Percentiles rank a stretch among this genome's conserved stretches.
These are phyloP conservation scores for Labia minor DNA, from an alignment of 2,888 invertebrate genomes.

Conservation along the genomic window DNA sequence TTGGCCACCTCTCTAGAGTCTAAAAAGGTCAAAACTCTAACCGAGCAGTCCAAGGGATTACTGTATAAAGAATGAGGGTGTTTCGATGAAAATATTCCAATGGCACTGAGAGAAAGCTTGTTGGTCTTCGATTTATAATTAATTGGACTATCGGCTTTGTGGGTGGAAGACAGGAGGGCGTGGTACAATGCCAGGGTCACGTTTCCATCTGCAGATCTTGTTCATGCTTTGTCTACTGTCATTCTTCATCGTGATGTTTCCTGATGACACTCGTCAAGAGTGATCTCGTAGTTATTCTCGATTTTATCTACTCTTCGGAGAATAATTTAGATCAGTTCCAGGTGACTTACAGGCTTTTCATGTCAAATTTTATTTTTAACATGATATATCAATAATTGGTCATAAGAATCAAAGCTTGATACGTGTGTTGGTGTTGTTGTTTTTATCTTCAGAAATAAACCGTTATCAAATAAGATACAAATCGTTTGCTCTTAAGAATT, in stretches of 20 bases:
- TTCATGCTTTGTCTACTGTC: not conserved
- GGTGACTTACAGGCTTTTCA: not conserved
- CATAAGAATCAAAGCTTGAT: not conserved
- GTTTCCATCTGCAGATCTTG: not conserved
- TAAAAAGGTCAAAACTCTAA: too few species aligned
- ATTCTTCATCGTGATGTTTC: not conserved
- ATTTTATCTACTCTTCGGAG: not conserved
- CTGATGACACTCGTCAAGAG: not conserved
- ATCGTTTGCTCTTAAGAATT: too few species aligned
- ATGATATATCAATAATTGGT: not conserved
- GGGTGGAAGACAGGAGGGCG: not conserved
- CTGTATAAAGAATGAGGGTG: too few species aligned
- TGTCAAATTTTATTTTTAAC: not conserved
- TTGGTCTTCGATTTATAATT: not conserved
- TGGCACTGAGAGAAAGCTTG: too few species aligned
- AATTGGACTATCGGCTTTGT: not conserved
- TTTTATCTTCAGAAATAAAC: not conserved
- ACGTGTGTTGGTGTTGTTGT: not conserved
- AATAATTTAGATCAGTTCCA: not conserved
- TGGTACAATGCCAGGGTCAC: not conserved
- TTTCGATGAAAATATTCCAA: too few species aligned
- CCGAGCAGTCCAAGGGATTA: too few species aligned
- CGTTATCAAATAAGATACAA: too few species aligned
- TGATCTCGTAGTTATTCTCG: not conserved
- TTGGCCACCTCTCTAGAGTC: too few species aligned